phyloP scores from a whole-genome alignment of 1,140 invertebrate species.

The Zelostemma sp. region DNA sequence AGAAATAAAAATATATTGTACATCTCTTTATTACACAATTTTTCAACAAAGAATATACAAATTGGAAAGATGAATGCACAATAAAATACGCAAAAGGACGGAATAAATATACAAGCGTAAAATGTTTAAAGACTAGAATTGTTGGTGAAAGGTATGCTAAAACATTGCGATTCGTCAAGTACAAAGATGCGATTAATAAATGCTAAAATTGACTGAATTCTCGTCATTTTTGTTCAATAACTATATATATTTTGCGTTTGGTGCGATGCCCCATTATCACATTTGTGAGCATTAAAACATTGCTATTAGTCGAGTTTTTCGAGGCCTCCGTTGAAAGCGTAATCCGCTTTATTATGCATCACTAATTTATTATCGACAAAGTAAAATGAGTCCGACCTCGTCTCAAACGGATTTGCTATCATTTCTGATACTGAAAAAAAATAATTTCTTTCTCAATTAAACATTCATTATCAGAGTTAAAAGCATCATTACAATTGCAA shows the following conservation, averaged over 20 bases:
- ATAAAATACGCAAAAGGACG: constrained; percentile 31
- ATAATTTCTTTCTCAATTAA: neutral
- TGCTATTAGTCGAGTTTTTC: constrained; percentile 47
- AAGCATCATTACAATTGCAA: constrained; percentile 10
- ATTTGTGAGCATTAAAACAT: constrained; percentile 15
- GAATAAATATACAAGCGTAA: constrained; percentile 26
- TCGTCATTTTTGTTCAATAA: constrained; percentile 1
- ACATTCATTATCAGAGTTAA: neutral
- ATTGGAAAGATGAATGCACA: constrained; percentile 24
- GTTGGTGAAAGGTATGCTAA: constrained; percentile 1
- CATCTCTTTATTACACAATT: constrained; percentile 24
- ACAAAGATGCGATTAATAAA: constrained; percentile 16
- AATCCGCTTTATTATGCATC: constrained; percentile 99
- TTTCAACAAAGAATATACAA: constrained; percentile 19
- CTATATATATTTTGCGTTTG: constrained; percentile 3
- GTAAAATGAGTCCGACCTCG: constrained; percentile 98
- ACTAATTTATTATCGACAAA: constrained; percentile 97
- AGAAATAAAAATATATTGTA: constrained; percentile 13
- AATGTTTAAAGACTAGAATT: constrained; percentile 25
- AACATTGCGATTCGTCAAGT: constrained; percentile 12
- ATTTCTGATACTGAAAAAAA: constrained; percentile 92
- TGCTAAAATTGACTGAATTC: constrained; percentile 4
- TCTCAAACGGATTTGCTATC: constrained; percentile 96
- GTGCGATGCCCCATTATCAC: constrained; percentile 24
- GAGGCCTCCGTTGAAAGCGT: constrained; percentile 88